These are phyloP conservation scores for Orcinus orca DNA, from an alignment of 2,113 vertebrate species.

Conservation along the genomic window DNA sequence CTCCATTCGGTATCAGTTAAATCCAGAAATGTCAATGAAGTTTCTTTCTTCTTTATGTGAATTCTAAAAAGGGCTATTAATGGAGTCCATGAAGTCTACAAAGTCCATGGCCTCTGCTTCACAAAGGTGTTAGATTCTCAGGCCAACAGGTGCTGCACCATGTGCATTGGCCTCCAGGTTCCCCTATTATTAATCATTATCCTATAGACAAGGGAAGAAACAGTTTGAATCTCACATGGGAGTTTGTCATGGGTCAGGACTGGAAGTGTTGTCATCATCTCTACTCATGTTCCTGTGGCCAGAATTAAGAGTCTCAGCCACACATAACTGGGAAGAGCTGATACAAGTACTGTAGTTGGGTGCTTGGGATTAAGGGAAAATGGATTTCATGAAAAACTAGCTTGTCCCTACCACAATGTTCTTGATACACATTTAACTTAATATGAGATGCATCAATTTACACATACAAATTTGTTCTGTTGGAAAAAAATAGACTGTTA, in stretches of 20 bases:
- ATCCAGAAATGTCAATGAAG: neutral
- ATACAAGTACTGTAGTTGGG: neutral
- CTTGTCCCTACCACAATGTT: neutral
- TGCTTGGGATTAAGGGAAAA: neutral
- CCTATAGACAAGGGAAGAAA: neutral
- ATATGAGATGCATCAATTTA: neutral
- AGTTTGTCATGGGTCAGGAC: neutral
- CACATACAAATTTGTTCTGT: neutral
- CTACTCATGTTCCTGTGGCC: accelerated
- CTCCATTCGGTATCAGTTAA: neutral
- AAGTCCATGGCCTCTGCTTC: neutral
- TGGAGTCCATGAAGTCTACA: no score
- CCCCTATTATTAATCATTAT: neutral
- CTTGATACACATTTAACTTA: neutral
- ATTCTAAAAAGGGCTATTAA: neutral
- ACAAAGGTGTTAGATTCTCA: neutral
- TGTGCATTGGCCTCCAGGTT: neutral
- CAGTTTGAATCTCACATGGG: neutral
- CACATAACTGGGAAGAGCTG: neutral
- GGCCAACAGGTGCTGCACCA: accelerated
- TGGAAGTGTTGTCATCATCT: neutral
- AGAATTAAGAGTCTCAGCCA: neutral
- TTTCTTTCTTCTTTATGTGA: neutral
- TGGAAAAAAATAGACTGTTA: neutral
- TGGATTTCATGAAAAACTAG: neutral